Conservation (phyloP, 2,113 vertebrate genomes). For the Zosterops lateralis region DNA sequence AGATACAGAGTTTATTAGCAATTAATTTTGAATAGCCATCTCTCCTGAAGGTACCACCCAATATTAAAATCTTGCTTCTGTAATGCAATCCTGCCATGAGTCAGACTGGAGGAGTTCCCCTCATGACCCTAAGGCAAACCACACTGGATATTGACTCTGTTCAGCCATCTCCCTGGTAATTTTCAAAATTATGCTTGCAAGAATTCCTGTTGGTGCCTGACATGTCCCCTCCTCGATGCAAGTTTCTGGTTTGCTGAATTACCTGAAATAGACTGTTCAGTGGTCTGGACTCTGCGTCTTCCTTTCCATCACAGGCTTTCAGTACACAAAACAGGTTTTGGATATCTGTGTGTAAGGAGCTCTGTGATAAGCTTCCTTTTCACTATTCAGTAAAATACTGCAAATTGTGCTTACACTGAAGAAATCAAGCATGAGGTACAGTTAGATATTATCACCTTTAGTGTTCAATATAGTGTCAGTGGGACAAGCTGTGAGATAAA, state of each 20-base stretch:
- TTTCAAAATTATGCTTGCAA: not conserved
- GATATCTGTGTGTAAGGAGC: conserved; percentile 10
- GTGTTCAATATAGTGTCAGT: not conserved
- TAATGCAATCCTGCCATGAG: conserved; percentile 24
- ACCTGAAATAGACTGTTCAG: not conserved
- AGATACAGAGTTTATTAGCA: not conserved
- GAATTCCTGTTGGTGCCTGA: not conserved
- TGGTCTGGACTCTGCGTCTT: not conserved
- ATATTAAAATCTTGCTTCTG: conserved; percentile 1
- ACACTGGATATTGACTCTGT: not conserved
- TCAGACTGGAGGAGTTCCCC: not conserved
- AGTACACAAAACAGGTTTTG: conserved; percentile 8
- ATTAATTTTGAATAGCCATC: conserved; percentile 16
- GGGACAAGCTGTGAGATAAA: not conserved
- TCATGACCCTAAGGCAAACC: not conserved
- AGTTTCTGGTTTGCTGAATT: not conserved
- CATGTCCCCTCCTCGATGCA: not conserved
- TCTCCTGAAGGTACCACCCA: conserved; percentile 2
- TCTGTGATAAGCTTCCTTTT: conserved; percentile 37
- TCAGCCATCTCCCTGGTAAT: not conserved
- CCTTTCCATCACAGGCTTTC: not conserved
- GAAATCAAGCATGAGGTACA: not conserved
- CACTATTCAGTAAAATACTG: conserved; percentile 20
- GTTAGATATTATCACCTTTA: conserved; percentile 23
- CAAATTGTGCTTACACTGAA: conserved; percentile 9